Base-by-base conservation (phyloP, 2,797 vertebrate genomes). In the Pteronotus mesoamericanus region DNA sequence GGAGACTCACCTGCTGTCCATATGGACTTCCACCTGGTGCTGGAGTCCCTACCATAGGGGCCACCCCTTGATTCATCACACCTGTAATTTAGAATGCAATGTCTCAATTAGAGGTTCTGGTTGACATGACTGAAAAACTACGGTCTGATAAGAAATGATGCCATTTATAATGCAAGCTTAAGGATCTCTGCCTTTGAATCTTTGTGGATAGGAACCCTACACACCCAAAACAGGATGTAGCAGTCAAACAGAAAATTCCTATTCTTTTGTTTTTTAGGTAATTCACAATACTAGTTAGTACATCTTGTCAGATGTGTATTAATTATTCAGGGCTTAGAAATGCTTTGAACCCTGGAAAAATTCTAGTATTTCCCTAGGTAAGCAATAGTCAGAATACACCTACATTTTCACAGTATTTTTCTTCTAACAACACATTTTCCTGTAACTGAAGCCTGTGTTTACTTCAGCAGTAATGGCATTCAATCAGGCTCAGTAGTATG, bases 1-100 rank as follows among this genome's bases (percentile, higher is more conserved):
- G 93, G 91, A 46, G 0, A 97, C 97, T 98, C 99, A 99, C 99
- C 99, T 99, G 99, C 82, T 99, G 98, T 97, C 99, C 99, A 97
- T 99, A 99, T 11, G 98, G 96, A 98, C 98, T 99, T 98, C 98
- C 99, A 96, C 98, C 98, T 66, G 99, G 97, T 86, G 98, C 99
- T 92, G 98, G 96, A 93, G 98, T 99, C 98, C 99, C 99, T 98
- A 99, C 99, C 98, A 99, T 99, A 94, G 99, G 98, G 96, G 98
- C 98, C 91, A 99, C 99, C 79, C 98, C 98, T 98, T 99, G 99
- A 97, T 98, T 98, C 98, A 99, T 98, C 96, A 99, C 98, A 98
- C 99, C 99, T 99, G 97, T 88, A 98, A 98, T 98, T 96, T 97
- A 98, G 98, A 98, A 98, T 84, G 98, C 91, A 97, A 51, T 59